These are phyloP conservation scores for Silurus meridionalis DNA, from an alignment of 2,113 vertebrate species.

Conservation along the genomic window DNA sequence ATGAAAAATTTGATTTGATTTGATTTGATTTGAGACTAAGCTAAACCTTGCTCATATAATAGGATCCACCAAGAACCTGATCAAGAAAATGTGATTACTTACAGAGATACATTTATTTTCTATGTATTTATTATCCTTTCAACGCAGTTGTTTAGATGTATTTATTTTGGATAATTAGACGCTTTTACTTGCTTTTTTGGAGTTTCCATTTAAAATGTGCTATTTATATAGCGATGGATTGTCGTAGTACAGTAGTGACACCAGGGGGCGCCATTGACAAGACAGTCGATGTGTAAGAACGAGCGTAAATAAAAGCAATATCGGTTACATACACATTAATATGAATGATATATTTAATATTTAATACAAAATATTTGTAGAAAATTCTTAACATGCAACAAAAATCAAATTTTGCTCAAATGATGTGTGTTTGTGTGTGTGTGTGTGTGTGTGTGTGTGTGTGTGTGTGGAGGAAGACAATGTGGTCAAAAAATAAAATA, in stretches of 20 bases:
- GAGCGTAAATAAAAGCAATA: neutral
- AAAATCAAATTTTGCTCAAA: neutral
- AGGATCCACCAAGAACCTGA: too few relatives aligned
- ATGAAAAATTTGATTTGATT: too few relatives aligned
- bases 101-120: too few relatives aligned
- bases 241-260: neutral
- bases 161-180: too few relatives aligned
- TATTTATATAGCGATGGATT: neutral
- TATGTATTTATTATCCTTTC: too few relatives aligned
- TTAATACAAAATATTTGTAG: too few relatives aligned
- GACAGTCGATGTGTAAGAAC: neutral
- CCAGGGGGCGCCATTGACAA: slow-evolving; percentile 30
- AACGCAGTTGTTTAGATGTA: too few relatives aligned
- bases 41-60: too few relatives aligned
- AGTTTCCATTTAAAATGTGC: too few relatives aligned
- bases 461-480: neutral
- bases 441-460: slow-evolving; percentile 51
- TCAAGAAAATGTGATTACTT: too few relatives aligned
- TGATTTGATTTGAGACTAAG: too few relatives aligned
- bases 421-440: slow-evolving; percentile 22
- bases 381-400: neutral
- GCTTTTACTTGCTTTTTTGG: too few relatives aligned
- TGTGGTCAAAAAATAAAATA: slow-evolving; percentile 42
- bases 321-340: neutral
- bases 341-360: neutral